Evolutionary conservation across 2,797 vertebrate genomes (phyloP).

Genomic region (Manis crassicaudata): DNA sequence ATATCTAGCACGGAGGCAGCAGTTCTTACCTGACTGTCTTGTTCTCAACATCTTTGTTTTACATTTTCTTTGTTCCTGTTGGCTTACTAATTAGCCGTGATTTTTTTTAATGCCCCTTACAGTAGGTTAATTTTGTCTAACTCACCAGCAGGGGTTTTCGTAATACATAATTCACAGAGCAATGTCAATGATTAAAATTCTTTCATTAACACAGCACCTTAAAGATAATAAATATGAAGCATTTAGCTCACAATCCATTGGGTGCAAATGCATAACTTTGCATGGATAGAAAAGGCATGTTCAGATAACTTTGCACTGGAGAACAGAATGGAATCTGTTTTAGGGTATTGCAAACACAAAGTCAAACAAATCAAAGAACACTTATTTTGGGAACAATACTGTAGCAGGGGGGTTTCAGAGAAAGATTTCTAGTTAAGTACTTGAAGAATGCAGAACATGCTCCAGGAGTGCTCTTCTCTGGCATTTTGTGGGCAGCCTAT

Average conservation of each 20-base stretch:
- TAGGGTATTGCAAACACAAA: constrained; percentile 80
- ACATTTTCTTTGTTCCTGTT: constrained; percentile 88
- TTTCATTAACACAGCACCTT: constrained; percentile 90
- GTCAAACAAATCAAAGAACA: constrained; percentile 81
- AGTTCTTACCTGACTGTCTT: constrained; percentile 79
- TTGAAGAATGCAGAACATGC: constrained; percentile 82
- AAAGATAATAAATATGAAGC: constrained; percentile 88
- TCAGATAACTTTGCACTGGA: constrained; percentile 79
- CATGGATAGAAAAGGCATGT: constrained; percentile 73
- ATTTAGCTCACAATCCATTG: constrained; percentile 84
- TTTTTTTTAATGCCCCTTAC: constrained; percentile 88
- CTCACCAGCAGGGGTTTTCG: constrained; percentile 90
- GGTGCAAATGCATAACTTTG: constrained; percentile 82
- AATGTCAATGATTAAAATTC: constrained; percentile 90
- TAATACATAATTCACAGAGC: constrained; percentile 89
- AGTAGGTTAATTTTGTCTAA: constrained; percentile 90
- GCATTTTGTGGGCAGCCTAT: constrained; percentile 74
- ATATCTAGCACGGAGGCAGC: constrained; percentile 70
- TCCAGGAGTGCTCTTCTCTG: constrained; percentile 82
- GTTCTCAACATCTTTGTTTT: constrained; percentile 84
- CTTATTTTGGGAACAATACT: constrained; percentile 84
- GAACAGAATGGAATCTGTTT: constrained; percentile 83
- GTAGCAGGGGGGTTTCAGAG: constrained; percentile 71
- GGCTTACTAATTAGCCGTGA: constrained; percentile 88
- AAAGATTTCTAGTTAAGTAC: constrained; percentile 82